Conservation (phyloP, 2,113 vertebrate genomes). For the Morone chrysops region DNA sequence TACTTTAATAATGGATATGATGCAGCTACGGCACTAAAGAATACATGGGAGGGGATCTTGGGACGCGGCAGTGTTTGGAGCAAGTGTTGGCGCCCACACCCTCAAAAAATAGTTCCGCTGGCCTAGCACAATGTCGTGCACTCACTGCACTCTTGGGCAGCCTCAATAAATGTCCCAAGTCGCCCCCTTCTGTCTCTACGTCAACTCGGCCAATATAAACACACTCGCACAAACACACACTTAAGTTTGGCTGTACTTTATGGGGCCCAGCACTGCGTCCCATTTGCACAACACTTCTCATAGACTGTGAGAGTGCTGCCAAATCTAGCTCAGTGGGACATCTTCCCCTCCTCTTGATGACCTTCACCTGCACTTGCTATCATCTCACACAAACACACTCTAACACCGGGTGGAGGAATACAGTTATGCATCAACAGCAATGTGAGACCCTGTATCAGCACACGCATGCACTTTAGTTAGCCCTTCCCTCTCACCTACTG, state of each 20-base stretch:
- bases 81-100: conserved; percentile 43
- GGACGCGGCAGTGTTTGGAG: conserved; percentile 51
- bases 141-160: conserved; percentile 18
- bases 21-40: conserved; percentile 73
- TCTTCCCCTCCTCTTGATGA: conserved; percentile 53
- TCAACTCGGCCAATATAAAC: conserved; percentile 13
- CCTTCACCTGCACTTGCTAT: conserved; percentile 70
- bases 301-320: conserved; percentile 54
- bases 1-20: conserved; percentile 78
- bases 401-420: not conserved
- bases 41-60: conserved; percentile 70
- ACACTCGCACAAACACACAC: conserved; percentile 24
- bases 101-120: conserved; percentile 60
- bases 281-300: conserved; percentile 47
- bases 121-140: conserved; percentile 60
- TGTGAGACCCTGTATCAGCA: conserved; percentile 5
- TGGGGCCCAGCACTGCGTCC: conserved; percentile 18
- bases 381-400: conserved; percentile 41
- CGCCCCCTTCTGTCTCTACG: conserved; percentile 16
- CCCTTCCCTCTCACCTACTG: not conserved
- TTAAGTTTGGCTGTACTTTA: conserved; percentile 36
- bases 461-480: conserved; percentile 4
- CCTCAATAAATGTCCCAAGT: conserved; percentile 39
- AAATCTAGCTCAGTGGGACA: conserved; percentile 59
- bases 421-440: not conserved